Evolutionary conservation across 2,113 vertebrate species (phyloP).

Genomic region (Circaetus gallicus): DNA sequence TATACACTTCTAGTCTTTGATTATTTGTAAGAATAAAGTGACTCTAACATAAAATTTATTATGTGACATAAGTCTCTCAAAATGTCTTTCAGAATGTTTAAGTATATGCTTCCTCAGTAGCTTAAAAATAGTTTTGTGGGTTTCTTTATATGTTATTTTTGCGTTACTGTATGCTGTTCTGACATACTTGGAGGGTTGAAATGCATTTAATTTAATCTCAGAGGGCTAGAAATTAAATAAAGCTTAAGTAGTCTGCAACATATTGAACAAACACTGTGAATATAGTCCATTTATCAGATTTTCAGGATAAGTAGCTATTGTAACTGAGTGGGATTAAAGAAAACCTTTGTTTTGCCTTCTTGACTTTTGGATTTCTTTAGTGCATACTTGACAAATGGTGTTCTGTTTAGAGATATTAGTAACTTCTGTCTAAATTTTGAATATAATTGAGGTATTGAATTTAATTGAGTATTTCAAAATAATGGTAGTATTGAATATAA

Average conservation of each 20-base stretch:
- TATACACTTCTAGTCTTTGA: conserved; percentile 20
- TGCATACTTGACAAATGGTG: background rate
- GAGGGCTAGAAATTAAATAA: conserved; percentile 24
- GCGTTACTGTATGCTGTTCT: background rate
- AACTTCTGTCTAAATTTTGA: background rate
- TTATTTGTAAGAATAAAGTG: conserved; percentile 11
- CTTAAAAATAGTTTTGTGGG: background rate
- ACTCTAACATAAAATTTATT: background rate
- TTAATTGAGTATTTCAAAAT: background rate
- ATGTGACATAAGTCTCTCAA: background rate
- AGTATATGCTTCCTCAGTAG: background rate
- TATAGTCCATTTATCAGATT: conserved; percentile 22
- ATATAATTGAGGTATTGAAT: background rate
- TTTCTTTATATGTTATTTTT: background rate
- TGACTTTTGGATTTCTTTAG: background rate
- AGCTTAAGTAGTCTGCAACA: background rate
- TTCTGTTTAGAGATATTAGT: background rate
- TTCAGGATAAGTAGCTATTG: conserved; percentile 20
- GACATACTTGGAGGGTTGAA: background rate
- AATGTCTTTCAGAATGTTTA: background rate
- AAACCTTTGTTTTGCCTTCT: background rate
- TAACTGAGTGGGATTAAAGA: background rate
- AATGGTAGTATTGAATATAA: background rate
- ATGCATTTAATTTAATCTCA: background rate
- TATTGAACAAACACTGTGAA: conserved; percentile 9